Evolutionary conservation across 1,140 invertebrate genomes (phyloP).

Genomic region (Drosophila nebulosa): DNA sequence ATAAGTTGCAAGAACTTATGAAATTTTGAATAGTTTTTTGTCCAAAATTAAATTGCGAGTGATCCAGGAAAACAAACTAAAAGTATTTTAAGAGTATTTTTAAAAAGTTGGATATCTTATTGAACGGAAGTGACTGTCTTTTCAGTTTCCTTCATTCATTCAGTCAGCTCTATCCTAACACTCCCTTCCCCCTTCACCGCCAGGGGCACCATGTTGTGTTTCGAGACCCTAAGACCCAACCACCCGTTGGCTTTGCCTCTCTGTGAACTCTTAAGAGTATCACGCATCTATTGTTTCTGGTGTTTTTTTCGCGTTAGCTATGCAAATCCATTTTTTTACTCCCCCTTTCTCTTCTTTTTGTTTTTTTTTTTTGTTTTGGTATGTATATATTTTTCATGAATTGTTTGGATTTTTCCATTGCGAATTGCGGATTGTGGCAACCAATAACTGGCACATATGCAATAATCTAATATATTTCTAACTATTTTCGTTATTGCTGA

Average conservation of each 20-base stretch:
- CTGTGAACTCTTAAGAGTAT: neutral
- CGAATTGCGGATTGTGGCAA: neutral
- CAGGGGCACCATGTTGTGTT: neutral
- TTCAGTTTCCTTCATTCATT: neutral
- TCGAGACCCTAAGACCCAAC: neutral
- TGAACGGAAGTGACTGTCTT: slow-evolving; percentile 7
- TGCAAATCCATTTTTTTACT: neutral
- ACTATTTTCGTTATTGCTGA: neutral
- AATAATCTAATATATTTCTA: neutral
- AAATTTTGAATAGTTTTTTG: neutral
- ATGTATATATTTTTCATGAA: neutral
- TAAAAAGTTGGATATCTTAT: neutral
- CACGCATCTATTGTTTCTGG: slow-evolving; percentile 9
- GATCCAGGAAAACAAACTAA: neutral
- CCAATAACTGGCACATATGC: neutral
- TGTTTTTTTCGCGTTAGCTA: slow-evolving; percentile 4
- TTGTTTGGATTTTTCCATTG: neutral
- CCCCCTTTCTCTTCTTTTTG: too few relatives aligned
- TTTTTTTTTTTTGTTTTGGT: neutral
- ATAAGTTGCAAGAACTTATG: too few relatives aligned
- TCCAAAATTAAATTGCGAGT: neutral
- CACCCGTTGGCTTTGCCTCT: neutral
- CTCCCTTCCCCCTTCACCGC: neutral
- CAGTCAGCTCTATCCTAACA: neutral
- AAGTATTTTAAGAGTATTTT: neutral